A percentile compares a stretch with the other conserved stretches of the same genome.
Conservation (phyloP, 2,113 vertebrate species). For the Muntiacus muntjak region DNA sequence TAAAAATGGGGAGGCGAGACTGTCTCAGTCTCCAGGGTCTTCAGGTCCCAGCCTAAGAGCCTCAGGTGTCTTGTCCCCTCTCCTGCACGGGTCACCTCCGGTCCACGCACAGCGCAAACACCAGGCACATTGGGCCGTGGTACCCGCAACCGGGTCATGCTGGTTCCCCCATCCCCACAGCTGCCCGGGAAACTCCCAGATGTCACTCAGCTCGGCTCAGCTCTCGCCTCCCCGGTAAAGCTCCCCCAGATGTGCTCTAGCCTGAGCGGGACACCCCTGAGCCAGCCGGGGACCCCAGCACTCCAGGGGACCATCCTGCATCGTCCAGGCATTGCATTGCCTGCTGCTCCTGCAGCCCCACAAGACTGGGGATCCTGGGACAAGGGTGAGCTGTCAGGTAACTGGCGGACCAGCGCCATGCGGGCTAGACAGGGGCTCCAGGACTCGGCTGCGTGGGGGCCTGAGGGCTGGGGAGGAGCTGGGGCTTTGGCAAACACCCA, state of each 20-base stretch:
- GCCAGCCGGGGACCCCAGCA: background rate
- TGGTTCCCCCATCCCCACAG: background rate
- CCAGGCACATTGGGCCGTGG: fast-evolving
- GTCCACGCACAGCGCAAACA: fast-evolving
- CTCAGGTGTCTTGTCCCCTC: background rate
- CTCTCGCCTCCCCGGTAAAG: background rate
- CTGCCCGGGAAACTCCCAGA: background rate
- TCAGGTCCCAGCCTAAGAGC: background rate
- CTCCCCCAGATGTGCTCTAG: background rate
- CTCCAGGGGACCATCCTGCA: background rate
- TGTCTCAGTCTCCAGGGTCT: background rate
- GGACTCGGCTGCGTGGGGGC: fast-evolving
- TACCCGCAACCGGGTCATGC: background rate
- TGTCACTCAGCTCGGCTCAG: fast-evolving
- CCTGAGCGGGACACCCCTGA: background rate
- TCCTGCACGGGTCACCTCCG: too few species aligned
- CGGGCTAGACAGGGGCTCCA: background rate
- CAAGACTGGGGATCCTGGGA: background rate
- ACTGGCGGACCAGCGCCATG: fast-evolving
- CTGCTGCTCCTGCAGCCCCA: background rate
- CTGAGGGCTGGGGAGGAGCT: too few species aligned
- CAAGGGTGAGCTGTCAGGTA: background rate
- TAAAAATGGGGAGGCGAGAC: background rate
- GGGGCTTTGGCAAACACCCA: background rate
- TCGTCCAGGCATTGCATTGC: background rate